A percentile compares a stretch with the other conserved stretches of the same genome.
Conservation (phyloP, 2,113 vertebrate genomes). For the Apeltes quadracus region DNA sequence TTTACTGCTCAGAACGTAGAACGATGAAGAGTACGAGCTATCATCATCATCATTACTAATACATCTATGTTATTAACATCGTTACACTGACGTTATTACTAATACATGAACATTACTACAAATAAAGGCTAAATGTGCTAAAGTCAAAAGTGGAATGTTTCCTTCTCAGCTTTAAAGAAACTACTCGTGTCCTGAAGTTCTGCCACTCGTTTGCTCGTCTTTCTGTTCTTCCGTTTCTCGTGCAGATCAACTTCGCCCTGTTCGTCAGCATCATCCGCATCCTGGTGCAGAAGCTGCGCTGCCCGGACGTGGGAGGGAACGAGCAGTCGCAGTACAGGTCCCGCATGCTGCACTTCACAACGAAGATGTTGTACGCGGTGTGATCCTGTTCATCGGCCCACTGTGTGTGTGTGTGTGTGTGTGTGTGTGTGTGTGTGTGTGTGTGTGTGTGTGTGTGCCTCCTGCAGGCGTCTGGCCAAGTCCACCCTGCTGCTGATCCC, state of each 20-base stretch:
- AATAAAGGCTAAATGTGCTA: no score
- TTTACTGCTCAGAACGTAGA: no score
- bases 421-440: not conserved
- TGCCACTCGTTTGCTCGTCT: not conserved
- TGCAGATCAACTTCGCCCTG: slow-evolving; percentile 91
- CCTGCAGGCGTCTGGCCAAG: slow-evolving; percentile 89
- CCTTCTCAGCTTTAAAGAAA: not conserved
- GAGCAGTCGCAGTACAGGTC: slow-evolving; percentile 77
- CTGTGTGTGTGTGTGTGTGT: no score
- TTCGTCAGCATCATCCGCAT: slow-evolving; percentile 97
- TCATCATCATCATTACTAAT: no score
- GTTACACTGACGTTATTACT: no score
- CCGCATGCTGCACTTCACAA: no score
- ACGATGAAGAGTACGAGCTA: no score
- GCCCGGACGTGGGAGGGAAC: slow-evolving; percentile 90
- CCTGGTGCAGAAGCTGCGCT: slow-evolving; percentile 95
- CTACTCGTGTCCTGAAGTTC: not conserved
- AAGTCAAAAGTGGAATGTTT: not conserved
- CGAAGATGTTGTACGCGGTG: no score
- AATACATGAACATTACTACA: no score
- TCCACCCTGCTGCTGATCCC: slow-evolving; percentile 94
- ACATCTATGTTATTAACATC: no score
- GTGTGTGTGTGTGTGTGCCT: slow-evolving; percentile 18
- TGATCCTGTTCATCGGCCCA: no score
- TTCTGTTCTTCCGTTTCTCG: not conserved